Base-by-base conservation (phyloP, 2,113 vertebrate species). In the Hippopotamus amphibius region DNA sequence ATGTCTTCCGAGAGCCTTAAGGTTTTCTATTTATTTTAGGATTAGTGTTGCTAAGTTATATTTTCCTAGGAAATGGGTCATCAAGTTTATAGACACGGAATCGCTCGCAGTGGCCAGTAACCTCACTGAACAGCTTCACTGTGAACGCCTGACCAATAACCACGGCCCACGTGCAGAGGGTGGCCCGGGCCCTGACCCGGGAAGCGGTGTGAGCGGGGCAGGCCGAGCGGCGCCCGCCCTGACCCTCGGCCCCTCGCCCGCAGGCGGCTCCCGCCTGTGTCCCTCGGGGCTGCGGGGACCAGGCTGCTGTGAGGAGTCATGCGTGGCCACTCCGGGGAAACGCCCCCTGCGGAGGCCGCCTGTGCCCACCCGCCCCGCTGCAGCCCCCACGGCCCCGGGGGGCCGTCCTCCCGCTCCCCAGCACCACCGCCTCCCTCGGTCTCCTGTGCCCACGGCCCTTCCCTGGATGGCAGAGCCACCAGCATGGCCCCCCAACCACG, bases 71-170 rank as follows among this genome's bases (percentile, higher is more conserved):
- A 86, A 57, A 50, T 2, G 1, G 17, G 28, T 41, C 53, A 48
- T 81, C 65, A 61, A 79, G 33, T 71, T 61, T 15, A 9, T 5
- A 6, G 53, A 33, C 65, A 48, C 22, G 30, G 24, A 61, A n/a
- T 30, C 6, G 41, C 21, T 22, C 66, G 7, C 4, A 46, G 7
- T 1, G 5, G 8, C 30, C 11, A 6, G 30, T 33, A 19, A 41
- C 21, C 14, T 1, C 30, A 43, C 5, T 8, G 13, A 71, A 33
- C 16, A 53, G 53, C 65, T 13, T 17, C 15, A 4, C 21, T 33
- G 55, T 21, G 13, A 48, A 33, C 0, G 6, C 1, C 0, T 33
- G 57, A 41, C 53, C 30, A 86, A 28, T 19, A 21, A 26, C 28
- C 3, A 41, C 17, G 19, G 55, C 55, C 37, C n/a, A 30, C 50